These are phyloP conservation scores for Artibeus jamaicensis DNA, from an alignment of 2,797 vertebrate genomes.

Conservation along the genomic window DNA sequence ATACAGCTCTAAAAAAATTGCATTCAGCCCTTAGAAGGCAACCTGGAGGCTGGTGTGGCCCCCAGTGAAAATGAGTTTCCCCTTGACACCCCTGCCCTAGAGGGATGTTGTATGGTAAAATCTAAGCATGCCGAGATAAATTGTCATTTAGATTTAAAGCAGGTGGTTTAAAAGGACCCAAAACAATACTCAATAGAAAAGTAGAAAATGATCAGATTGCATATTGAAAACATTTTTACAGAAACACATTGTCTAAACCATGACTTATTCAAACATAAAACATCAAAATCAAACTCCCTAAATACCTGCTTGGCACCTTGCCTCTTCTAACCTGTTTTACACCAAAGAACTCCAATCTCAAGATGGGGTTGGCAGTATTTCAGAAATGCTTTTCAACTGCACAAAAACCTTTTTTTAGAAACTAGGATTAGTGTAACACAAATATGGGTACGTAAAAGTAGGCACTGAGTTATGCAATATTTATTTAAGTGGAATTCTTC, in stretches of 20 bases:
- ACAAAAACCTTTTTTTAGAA: conserved; percentile 80
- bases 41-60: too few species aligned
- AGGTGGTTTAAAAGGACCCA: not conserved
- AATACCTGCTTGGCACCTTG: conserved; percentile 70
- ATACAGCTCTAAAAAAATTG: too few species aligned
- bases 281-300: conserved; percentile 54
- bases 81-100: not conserved
- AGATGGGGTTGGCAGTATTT: conserved; percentile 76
- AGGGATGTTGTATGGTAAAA: conserved; percentile 20
- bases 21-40: too few species aligned
- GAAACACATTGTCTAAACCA: conserved; percentile 14
- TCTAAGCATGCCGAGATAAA: not conserved
- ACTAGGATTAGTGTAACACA: conserved; percentile 79
- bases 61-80: too few species aligned
- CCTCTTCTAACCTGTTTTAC: conserved; percentile 60
- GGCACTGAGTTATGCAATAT: conserved; percentile 70
- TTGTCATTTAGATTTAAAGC: conserved; percentile 13
- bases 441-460: conserved; percentile 78
- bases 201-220: conserved; percentile 47
- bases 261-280: conserved; percentile 43
- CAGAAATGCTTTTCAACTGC: conserved; percentile 80
- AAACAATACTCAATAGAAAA: conserved; percentile 37
- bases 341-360: conserved; percentile 76
- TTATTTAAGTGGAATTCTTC: conserved; percentile 78
- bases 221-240: conserved; percentile 23